Conservation (phyloP, 2,797 vertebrate genomes). For the Paguma larvata region DNA sequence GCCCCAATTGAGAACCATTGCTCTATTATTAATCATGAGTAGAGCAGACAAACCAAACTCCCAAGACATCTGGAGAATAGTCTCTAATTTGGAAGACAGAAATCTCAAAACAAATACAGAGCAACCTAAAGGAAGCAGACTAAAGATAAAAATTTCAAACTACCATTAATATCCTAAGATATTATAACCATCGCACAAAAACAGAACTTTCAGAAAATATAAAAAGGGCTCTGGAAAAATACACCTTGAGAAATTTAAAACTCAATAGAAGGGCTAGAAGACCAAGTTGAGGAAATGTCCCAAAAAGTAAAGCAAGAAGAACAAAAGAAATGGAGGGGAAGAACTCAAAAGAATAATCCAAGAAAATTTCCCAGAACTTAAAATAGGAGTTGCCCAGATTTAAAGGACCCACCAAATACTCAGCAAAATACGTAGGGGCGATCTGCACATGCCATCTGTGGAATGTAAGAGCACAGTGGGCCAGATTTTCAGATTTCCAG, state of each 20-base stretch:
- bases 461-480: slow-evolving; percentile 14
- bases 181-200: slow-evolving; percentile 53
- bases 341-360: slow-evolving; percentile 53
- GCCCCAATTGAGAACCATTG: background rate
- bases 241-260: slow-evolving; percentile 51
- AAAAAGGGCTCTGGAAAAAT: slow-evolving; percentile 23
- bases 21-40: background rate
- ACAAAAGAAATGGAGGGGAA: slow-evolving; percentile 2
- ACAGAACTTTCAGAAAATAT: slow-evolving; percentile 56
- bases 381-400: background rate
- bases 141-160: slow-evolving; percentile 20
- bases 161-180: slow-evolving; percentile 45
- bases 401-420: background rate
- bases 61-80: slow-evolving; percentile 45
- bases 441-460: background rate
- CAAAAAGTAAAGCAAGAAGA: slow-evolving; percentile 50
- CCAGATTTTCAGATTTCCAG: slow-evolving; percentile 40
- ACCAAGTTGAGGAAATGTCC: slow-evolving; percentile 32
- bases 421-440: slow-evolving; percentile 18
- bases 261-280: background rate
- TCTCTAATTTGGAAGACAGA: slow-evolving; percentile 42
- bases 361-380: slow-evolving; percentile 50
- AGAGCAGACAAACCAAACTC: slow-evolving; percentile 18
- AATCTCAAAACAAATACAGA: slow-evolving; percentile 31
- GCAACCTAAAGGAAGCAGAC: slow-evolving; percentile 50